Percentiles rank a stretch among this genome's conserved stretches.
Evolutionary conservation across 2,888 invertebrate genomes (phyloP).

Genomic region (Synergus gifuensis): DNA sequence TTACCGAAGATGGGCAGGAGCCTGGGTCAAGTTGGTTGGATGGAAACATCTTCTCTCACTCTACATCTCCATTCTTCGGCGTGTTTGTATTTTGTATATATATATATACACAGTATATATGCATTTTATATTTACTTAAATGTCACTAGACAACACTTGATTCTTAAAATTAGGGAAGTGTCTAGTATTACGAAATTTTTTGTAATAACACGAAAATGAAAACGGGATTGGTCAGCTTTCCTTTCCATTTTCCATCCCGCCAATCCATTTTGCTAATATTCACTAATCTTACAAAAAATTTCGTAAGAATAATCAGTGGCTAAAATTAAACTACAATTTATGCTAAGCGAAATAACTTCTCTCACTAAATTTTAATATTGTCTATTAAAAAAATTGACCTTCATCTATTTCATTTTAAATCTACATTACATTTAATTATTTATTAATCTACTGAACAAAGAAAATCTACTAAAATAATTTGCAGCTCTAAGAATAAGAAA

Average conservation of each 20-base stretch:
- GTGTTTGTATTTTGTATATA: conserved; percentile 54
- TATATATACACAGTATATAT: conserved; percentile 52
- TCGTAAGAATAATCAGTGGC: no score
- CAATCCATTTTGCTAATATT: no score
- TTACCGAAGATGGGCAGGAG: conserved; percentile 78
- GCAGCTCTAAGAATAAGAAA: not conserved
- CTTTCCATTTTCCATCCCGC: no score
- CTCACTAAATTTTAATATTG: not conserved
- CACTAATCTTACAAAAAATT: no score
- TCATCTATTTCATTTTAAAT: not conserved
- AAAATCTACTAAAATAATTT: not conserved
- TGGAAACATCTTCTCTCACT: conserved; percentile 73
- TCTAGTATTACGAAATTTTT: not conserved
- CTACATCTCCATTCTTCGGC: conserved; percentile 61
- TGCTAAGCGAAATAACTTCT: not conserved
- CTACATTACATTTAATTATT: not conserved
- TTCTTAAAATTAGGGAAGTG: not conserved
- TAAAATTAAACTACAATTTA: not conserved
- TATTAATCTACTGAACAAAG: not conserved
- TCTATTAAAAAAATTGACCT: not conserved
- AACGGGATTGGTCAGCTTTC: no score
- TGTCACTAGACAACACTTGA: conserved; percentile 13
- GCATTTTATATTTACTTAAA: conserved; percentile 41
- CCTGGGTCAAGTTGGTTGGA: conserved; percentile 74
- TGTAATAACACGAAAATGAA: not conserved